Base-by-base conservation (phyloP, 2,113 vertebrate species). In the Triplophysa siluroides region DNA sequence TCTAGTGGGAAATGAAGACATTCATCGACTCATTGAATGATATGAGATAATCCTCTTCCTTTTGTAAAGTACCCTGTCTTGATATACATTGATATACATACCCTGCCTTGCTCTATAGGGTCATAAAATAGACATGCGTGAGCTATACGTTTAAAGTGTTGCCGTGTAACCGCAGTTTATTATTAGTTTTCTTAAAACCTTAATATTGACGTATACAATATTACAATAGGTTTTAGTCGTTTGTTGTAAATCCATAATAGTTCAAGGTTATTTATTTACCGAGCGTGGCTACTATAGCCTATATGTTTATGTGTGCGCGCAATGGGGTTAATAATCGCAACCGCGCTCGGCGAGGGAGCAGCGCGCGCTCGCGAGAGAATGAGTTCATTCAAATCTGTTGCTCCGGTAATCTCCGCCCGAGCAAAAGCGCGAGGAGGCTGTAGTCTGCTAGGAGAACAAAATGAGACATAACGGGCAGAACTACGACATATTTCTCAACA, bases 361-460 rank as follows among this genome's bases (percentile, higher is more conserved):
- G 72, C 72, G 75, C 72, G 75, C 76, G 74, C n/a, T 52, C 26
- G 60, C 45, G 68, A 58, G 90, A 89, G 85, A 90, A 86, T 73
- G 85, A 81, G 79, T 76, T 82, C 41, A 75, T 77, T 81, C 65
- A 82, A 78, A 83, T 78, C 77, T 76, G 81, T 85, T 77, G 73
- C 68, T 69, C n/a, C 65, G 78, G 68, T 85, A 84, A 86, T 85
- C 82, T 85, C 78, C 72, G 16, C 61, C 68, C 81, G 83, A 74
- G 68, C 73, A 45, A 78, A 73, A 64, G 73, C 64, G 54, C 58
- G 38, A 66, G 60, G 38, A 45, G 81, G 66, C 50, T 14, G 26
- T 16, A 33, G 56, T 29, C 38, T 21, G 11, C 23, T 38, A 77
- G 75, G 67, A 58, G 24, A 14, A 73, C 43, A 85, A 61, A 54